phyloP scores from a whole-genome alignment of 2,113 vertebrate genomes.

The Orthonyx spaldingii region DNA sequence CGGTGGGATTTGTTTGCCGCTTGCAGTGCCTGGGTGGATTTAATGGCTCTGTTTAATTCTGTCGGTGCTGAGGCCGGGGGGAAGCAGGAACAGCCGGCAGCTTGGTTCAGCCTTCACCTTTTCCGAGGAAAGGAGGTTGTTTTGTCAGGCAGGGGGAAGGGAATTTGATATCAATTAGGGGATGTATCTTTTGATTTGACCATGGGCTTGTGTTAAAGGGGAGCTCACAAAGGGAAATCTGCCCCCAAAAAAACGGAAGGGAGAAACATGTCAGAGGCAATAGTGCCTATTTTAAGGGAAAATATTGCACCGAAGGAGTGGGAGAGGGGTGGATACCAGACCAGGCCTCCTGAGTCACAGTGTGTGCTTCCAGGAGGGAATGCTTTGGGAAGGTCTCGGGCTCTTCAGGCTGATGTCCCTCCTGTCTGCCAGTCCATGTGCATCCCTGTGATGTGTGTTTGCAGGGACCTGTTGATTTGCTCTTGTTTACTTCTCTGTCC shows the following conservation, averaged over 20 bases:
- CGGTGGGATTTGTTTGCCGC: background rate
- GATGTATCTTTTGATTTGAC: background rate
- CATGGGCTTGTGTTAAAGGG: background rate
- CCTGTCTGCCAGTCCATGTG: background rate
- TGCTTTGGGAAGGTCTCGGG: background rate
- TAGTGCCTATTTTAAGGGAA: background rate
- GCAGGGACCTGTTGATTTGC: slow-evolving; percentile 25
- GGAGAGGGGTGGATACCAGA: background rate
- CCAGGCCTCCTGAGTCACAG: background rate
- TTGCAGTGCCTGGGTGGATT: background rate
- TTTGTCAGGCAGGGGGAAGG: background rate
- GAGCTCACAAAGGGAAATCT: background rate
- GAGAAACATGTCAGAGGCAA: background rate
- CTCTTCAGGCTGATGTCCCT: background rate
- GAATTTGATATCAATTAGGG: background rate
- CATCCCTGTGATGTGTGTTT: background rate
- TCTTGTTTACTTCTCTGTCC: background rate
- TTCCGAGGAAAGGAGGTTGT: background rate
- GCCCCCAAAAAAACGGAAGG: background rate
- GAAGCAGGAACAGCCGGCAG: background rate
- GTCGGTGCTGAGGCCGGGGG: background rate
- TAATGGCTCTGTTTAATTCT: background rate
- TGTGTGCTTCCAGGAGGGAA: background rate
- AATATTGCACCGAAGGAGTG: background rate
- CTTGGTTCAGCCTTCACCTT: background rate